phyloP scores from a whole-genome alignment of 2,888 invertebrate species.

The Graphium colonna region DNA sequence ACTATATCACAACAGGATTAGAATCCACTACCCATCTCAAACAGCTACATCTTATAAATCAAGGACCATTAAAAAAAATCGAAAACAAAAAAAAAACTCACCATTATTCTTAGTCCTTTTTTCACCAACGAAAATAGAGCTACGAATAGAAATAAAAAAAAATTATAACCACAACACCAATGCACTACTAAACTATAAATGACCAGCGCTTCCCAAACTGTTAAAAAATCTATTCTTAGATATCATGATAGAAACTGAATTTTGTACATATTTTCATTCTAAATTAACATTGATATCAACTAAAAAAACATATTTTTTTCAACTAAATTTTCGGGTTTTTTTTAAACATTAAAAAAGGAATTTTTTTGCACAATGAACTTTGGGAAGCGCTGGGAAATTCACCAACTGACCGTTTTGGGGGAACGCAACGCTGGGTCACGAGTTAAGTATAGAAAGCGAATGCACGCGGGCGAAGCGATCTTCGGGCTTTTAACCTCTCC shows the following conservation, averaged over 20 bases:
- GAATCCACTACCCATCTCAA: too few species aligned
- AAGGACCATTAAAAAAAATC: too few species aligned
- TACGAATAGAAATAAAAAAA: constrained; percentile 26
- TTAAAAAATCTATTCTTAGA: constrained; percentile 1
- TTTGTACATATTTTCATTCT: not conserved
- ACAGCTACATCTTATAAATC: too few species aligned
- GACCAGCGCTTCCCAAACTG: constrained; percentile 23
- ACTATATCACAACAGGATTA: too few species aligned
- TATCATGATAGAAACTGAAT: not conserved
- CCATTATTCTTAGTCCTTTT: constrained; percentile 21
- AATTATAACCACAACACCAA: constrained; percentile 15
- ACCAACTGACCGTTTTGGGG: constrained; percentile 27
- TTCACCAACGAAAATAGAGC: constrained; percentile 21
- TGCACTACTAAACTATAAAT: constrained; percentile 22
- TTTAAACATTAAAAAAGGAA: not conserved
- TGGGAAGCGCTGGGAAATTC: constrained; percentile 15
- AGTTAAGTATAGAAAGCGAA: constrained; percentile 37
- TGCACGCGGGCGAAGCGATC: constrained; percentile 55
- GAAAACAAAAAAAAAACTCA: constrained; percentile 20
- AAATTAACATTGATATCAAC: not conserved
- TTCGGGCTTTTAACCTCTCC: constrained; percentile 57
- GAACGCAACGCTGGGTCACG: constrained; percentile 32
- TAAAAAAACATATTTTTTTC: not conserved
- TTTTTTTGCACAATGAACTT: constrained; percentile 1
- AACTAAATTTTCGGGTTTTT: not conserved